These are phyloP conservation scores for Jordanella pulchra DNA, from an alignment of 2,797 vertebrate genomes.

Conservation along the genomic window DNA sequence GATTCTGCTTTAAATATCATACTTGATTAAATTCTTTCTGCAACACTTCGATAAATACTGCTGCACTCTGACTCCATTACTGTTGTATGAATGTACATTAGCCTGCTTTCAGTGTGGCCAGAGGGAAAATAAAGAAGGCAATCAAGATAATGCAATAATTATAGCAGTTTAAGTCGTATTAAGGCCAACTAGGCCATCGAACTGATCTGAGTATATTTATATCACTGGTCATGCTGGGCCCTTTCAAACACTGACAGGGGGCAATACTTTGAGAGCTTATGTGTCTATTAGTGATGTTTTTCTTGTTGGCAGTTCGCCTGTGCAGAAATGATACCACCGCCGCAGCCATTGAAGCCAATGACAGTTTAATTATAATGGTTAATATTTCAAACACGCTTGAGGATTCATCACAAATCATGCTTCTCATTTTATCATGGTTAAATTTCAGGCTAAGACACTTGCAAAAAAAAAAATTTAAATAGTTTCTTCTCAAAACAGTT, in stretches of 20 bases:
- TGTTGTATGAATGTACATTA: conserved; percentile 33
- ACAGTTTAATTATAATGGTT: conserved; percentile 42
- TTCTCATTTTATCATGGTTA: conserved; percentile 29
- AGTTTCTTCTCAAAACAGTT: conserved; percentile 22
- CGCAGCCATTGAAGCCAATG: conserved; percentile 10
- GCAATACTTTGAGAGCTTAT: conserved; percentile 15
- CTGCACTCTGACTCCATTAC: conserved; percentile 18
- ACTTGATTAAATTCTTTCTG: conserved; percentile 42
- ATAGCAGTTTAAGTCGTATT: conserved; percentile 39
- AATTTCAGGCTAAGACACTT: conserved; percentile 30
- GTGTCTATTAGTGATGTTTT: conserved; percentile 21
- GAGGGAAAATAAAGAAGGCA: conserved; percentile 30
- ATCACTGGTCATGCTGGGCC: conserved; percentile 7
- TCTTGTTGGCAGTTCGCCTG: conserved; percentile 11
- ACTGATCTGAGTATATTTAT: conserved; percentile 18
- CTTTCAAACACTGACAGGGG: conserved; percentile 21
- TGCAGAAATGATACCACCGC: conserved; percentile 22
- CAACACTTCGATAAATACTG: conserved; percentile 32
- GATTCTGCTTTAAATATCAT: conserved; percentile 47
- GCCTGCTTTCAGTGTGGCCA: conserved; percentile 20
- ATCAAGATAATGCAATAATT: conserved; percentile 40
- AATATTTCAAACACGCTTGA: conserved; percentile 34
- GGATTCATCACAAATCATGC: conserved; percentile 42
- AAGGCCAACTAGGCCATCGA: conserved; percentile 34
- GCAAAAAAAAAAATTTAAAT: conserved; percentile 30